A percentile compares a stretch with the other conserved stretches of the same genome.
These are phyloP conservation scores for Xylocopa sonorina DNA, from an alignment of 1,140 invertebrate species.

Conservation along the genomic window DNA sequence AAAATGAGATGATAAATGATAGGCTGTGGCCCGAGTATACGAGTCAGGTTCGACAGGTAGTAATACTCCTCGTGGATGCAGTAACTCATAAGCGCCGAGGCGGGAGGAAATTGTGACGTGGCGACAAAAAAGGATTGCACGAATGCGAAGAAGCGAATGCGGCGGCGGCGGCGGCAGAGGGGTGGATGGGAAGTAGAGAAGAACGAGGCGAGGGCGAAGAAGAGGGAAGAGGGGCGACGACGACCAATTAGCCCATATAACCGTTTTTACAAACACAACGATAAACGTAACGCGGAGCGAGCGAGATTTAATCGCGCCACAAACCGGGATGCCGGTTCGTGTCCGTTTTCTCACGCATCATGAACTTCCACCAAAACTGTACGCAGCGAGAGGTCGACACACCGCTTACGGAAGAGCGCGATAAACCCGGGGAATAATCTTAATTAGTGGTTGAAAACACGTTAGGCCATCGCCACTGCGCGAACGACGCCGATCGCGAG, in stretches of 20 bases:
- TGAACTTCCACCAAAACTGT: constrained; percentile 54
- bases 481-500: constrained; percentile 31
- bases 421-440: constrained; percentile 59
- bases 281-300: constrained; percentile 64
- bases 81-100: constrained; percentile 76
- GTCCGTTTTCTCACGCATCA: constrained; percentile 73
- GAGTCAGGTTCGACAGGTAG: constrained; percentile 77
- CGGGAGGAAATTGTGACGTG: constrained; percentile 73
- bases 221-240: constrained; percentile 56
- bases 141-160: constrained; percentile 24
- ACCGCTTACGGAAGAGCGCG: constrained; percentile 38
- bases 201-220: constrained; percentile 24
- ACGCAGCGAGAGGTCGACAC: constrained; percentile 35
- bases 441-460: constrained; percentile 60
- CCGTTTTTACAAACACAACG: constrained; percentile 70
- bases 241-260: constrained; percentile 76
- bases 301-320: constrained; percentile 71
- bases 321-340: constrained; percentile 70
- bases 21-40: constrained; percentile 68
- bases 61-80: constrained; percentile 77
- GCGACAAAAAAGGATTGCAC: constrained; percentile 68
- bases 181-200: constrained; percentile 9
- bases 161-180: constrained; percentile 1
- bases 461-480: constrained; percentile 29
- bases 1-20: constrained; percentile 77